phyloP scores from a whole-genome alignment of 2,888 invertebrate species.

The Onchidella celtica region DNA sequence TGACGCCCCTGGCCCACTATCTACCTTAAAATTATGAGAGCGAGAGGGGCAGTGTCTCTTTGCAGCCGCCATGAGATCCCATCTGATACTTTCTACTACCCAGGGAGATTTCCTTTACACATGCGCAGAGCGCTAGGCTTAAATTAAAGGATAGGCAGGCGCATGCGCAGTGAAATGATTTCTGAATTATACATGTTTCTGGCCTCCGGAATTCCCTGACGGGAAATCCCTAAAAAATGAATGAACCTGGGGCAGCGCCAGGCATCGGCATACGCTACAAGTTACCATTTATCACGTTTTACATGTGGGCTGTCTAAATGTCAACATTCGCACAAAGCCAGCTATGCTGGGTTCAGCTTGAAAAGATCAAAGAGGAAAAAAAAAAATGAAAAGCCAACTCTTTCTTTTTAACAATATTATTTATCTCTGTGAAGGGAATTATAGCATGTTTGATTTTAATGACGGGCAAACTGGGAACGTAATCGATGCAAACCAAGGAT shows the following conservation, averaged over 20 bases:
- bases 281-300: conserved; percentile 9
- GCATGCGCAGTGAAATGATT: conserved; percentile 62
- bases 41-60: conserved; percentile 74
- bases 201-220: conserved; percentile 67
- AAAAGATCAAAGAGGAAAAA: background rate
- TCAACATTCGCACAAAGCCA: conserved; percentile 30
- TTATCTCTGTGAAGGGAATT: too few relatives aligned
- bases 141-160: conserved; percentile 58
- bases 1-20: conserved; percentile 63
- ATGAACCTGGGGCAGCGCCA: conserved; percentile 64
- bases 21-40: conserved; percentile 64
- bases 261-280: conserved; percentile 37
- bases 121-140: conserved; percentile 62
- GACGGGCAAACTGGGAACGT: too few relatives aligned
- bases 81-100: conserved; percentile 63
- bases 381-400: background rate
- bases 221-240: conserved; percentile 61
- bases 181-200: conserved; percentile 59
- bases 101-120: conserved; percentile 60
- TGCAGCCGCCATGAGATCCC: conserved; percentile 76
- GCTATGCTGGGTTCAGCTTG: background rate
- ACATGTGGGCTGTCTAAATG: conserved; percentile 39
- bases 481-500: too few relatives aligned
- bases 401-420: too few relatives aligned
- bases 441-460: too few relatives aligned